Base-by-base conservation (phyloP, 2,888 invertebrate species). In the Macrosoma leucophasiata region DNA sequence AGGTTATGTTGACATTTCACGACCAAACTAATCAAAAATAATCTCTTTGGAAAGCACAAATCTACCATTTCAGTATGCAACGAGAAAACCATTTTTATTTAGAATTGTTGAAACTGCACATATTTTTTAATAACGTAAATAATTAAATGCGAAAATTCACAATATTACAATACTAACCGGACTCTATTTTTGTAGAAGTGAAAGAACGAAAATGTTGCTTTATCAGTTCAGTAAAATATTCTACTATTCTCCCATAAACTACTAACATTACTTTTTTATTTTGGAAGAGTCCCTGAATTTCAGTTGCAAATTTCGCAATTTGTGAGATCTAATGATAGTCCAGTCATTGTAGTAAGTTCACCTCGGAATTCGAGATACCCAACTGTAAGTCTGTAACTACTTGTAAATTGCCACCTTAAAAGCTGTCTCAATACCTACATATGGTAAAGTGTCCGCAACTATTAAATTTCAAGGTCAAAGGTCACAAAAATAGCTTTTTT, bases 1-100 rank as follows among this genome's bases (percentile, higher is more conserved):
- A 77, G 82, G 82, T 82, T 82, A 84, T 79, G 75, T 81, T 82
- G 81, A 77, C 78, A 79, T 64, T 59, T 46, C 52, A 62, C 44
- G 34, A 24, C 9, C 37, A 41, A 54, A 48, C 39, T 58, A 68
- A 82, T 84, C 84, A 45, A 25, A 36, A 55, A 52, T 42, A 63
- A 82, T 82, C 76, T 45, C 36, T 17, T 21, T 26, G 33, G 41
- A 33, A 41, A 29, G 44, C 41, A 54, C 38, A 42, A 59, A 81
- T 79, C 72, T 46, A 46, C 40, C 31, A 39, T 48, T 49, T 43
- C 39, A 39, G 29, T 30, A 29, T 36, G 34, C 38, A 50, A 42
- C n/a, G 4, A 13, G 26, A 29, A 19, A 27, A 43, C 42, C 35
- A 44, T 35, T 41, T 40, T 14, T 6, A 14, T 32, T 29, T 5